Conservation (phyloP, 2,113 vertebrate genomes). For the Pangasianodon hypophthalmus region DNA sequence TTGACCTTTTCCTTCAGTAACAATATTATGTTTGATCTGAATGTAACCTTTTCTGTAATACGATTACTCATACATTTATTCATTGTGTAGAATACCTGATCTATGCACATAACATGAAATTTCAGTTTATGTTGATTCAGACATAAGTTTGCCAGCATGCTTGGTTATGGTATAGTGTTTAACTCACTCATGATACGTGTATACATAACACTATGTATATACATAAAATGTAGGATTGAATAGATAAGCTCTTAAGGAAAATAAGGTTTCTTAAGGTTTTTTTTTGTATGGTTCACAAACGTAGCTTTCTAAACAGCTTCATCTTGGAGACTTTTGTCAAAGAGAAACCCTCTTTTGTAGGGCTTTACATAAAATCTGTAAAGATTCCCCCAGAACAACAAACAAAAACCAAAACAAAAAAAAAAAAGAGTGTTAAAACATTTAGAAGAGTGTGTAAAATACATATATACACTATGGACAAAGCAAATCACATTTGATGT, state of each 20-base stretch:
- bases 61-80: slow-evolving; percentile 17
- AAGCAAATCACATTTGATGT: slow-evolving; percentile 49
- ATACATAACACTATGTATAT: slow-evolving; percentile 1
- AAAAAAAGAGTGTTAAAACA: neutral
- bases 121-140: neutral
- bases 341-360: neutral
- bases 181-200: neutral
- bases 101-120: neutral
- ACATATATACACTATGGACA: slow-evolving; percentile 77
- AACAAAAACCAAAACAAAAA: neutral
- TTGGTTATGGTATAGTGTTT: neutral
- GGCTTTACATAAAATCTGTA: neutral
- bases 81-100: neutral
- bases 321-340: neutral
- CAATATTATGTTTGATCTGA: neutral
- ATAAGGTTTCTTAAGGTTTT: neutral
- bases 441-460: slow-evolving; percentile 51
- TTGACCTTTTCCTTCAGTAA: slow-evolving; percentile 30
- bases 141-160: neutral
- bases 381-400: neutral
- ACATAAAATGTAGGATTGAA: neutral
- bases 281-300: neutral
- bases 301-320: neutral
- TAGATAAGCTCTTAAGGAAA: neutral
- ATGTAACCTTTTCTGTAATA: slow-evolving; percentile 20